Evolutionary conservation across 2,113 vertebrate genomes (phyloP), one percentile per base, ranked within the genome.

Genomic region (Prochilodus magdalenae): DNA sequence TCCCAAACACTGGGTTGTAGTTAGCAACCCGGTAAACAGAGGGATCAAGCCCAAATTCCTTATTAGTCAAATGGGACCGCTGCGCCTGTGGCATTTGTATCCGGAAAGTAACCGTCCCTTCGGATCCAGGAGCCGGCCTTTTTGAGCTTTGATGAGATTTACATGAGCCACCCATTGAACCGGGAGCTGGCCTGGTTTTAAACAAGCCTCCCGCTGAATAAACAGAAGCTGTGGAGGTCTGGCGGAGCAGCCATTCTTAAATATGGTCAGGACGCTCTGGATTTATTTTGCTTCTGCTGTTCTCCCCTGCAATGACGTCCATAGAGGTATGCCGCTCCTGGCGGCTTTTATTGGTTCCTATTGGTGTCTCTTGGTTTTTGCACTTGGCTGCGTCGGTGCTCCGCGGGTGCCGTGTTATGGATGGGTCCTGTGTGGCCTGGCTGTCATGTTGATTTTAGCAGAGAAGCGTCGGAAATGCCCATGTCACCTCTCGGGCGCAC

Each of bases 11-110:
- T 73, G 40, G 33, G 51, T 85, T 81, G 63, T 75, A 83, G 79
- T 65, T 87, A 90, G 81, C 86, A 86, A 86, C 87, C 33, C 29
- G 5, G 75, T 85, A 88, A 88, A 87, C 84, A 88, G 55, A 83
- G 63, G 66, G 82, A 49, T 75, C 63, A 47, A 72, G 40, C 33
- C 40, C 65, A 33, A 73, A 70, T 77, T 44, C 72, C 16, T 65
- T 30, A 75, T 60, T 71, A 78, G 77, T 82, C 27, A 30, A 75
- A 75, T 27, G 80, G 63, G 30, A 57, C 30, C n/a, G 29, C 84
- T 27, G 51, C 49, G 65, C 47, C 26, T 53, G 51, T 53, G 12
- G 5, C 30, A 24, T 44, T 69, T 6, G 22, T 77, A 69, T 73
- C 44, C 22, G 22, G 60, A 77, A 24, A 30, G 13, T 22, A 33